phyloP scores from a whole-genome alignment of 2,797 vertebrate genomes.

The Periparus ater region DNA sequence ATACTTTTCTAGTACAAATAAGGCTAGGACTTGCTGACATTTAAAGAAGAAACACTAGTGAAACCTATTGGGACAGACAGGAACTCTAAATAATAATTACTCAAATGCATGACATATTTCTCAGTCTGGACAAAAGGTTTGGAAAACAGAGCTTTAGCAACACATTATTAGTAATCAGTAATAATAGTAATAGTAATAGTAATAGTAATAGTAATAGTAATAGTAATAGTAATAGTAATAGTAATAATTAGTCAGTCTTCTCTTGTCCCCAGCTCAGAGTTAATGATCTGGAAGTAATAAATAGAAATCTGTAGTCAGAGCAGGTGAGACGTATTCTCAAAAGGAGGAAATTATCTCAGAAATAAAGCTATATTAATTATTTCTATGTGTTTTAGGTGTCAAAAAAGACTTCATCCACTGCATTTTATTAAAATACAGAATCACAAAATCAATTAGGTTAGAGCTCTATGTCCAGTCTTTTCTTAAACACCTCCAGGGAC shows the following conservation, averaged over 20 bases:
- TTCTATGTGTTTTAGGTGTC: not conserved
- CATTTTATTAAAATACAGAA: not conserved
- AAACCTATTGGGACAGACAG: not conserved
- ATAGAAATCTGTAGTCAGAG: not conserved
- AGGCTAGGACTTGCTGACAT: not conserved
- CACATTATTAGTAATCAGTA: not conserved
- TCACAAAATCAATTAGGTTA: not conserved
- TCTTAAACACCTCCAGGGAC: not conserved
- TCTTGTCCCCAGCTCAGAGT: not conserved
- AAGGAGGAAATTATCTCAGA: not conserved
- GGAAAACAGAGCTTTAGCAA: not conserved
- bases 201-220: too few species aligned
- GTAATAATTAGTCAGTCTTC: not conserved
- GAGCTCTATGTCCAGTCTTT: not conserved
- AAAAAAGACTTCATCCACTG: not conserved
- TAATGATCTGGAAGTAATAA: not conserved
- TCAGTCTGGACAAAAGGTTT: not conserved
- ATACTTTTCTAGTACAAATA: not conserved
- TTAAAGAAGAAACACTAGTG: not conserved
- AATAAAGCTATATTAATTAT: not conserved
- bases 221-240: too few species aligned
- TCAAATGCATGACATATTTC: not conserved
- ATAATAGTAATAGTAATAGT: too few species aligned
- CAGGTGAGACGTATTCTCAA: not conserved
- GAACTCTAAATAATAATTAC: not conserved